Evolutionary conservation across 1,140 invertebrate species (phyloP).

Genomic region (Drosophila obscura): DNA sequence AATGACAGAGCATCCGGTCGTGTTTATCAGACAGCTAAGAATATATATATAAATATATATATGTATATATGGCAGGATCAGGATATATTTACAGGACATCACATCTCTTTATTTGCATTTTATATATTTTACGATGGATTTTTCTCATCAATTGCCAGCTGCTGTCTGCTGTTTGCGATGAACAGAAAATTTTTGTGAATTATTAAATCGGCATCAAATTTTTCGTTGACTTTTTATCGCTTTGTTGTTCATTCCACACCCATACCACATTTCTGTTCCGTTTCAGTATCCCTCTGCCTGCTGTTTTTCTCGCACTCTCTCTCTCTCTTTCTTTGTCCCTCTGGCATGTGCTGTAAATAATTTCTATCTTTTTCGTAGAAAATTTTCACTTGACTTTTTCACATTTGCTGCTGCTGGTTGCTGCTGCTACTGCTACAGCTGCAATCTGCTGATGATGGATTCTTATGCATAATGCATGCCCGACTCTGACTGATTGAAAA

Average conservation of each 20-base stretch:
- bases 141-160: slow-evolving; percentile 67
- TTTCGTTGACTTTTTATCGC: slow-evolving; percentile 48
- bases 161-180: slow-evolving; percentile 52
- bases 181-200: slow-evolving; percentile 58
- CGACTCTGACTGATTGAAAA: slow-evolving; percentile 42
- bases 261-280: slow-evolving; percentile 4
- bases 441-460: slow-evolving; percentile 51
- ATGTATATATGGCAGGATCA: not conserved
- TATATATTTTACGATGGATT: slow-evolving; percentile 27
- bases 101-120: slow-evolving; percentile 42
- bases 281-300: not conserved
- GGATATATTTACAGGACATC: slow-evolving; percentile 35
- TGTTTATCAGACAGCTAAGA: slow-evolving; percentile 28
- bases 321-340: not conserved
- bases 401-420: slow-evolving; percentile 4
- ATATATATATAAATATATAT: not conserved
- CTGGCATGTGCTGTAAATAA: slow-evolving; percentile 36
- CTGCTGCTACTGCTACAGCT: not conserved
- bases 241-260: slow-evolving; percentile 35
- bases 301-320: not conserved
- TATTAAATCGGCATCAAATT: slow-evolving; percentile 65
- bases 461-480: slow-evolving; percentile 46
- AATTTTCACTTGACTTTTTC: slow-evolving; percentile 41
- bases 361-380: slow-evolving; percentile 38
- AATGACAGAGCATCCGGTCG: slow-evolving; percentile 49